These are phyloP conservation scores for Corvus moneduloides DNA, from an alignment of 2,113 vertebrate genomes.

Conservation along the genomic window DNA sequence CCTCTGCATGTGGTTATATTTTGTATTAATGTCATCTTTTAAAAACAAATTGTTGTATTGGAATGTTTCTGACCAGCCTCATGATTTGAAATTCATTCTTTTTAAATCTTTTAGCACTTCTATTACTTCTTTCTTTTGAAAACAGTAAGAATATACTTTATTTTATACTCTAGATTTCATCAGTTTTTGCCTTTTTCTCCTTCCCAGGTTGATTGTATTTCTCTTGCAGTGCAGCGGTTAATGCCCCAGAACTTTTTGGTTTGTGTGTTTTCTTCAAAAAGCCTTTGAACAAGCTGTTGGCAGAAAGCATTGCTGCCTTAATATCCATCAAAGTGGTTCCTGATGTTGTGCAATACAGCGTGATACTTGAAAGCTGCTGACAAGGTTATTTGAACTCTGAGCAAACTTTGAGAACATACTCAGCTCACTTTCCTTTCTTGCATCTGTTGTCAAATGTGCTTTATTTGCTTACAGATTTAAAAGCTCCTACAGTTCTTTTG, in stretches of 20 bases:
- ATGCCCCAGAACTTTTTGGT: background rate
- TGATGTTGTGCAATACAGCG: background rate
- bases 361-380: constrained; percentile 31
- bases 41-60: background rate
- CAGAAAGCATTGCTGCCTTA: background rate
- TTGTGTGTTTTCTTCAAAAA: background rate
- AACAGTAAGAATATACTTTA: background rate
- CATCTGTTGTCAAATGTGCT: constrained; percentile 15
- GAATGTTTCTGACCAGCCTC: background rate
- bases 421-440: background rate
- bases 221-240: background rate
- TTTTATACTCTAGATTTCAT: background rate
- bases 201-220: background rate
- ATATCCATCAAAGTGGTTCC: constrained; percentile 27
- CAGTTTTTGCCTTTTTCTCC: background rate
- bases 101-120: background rate
- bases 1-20: background rate
- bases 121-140: background rate
- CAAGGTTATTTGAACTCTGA: constrained; percentile 37
- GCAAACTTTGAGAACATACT: background rate
- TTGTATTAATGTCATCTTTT: background rate
- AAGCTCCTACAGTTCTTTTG: background rate
- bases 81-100: background rate
- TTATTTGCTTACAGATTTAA: background rate
- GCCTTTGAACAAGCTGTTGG: constrained; percentile 23